phyloP scores from a whole-genome alignment of 2,113 vertebrate genomes.

The Pardalotus punctatus region DNA sequence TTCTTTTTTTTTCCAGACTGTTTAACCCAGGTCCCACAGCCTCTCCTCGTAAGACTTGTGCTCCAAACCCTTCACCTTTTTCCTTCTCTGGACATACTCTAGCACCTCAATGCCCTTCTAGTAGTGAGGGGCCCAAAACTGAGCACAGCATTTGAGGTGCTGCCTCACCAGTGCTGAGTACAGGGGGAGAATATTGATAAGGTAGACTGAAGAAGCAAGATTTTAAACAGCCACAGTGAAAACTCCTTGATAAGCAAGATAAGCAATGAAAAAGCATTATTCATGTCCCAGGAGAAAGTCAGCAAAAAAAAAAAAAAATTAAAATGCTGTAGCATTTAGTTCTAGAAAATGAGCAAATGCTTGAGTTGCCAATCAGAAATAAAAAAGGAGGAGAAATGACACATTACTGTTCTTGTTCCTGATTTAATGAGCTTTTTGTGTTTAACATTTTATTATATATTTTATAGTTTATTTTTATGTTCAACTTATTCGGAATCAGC shows the following conservation, averaged over 20 bases:
- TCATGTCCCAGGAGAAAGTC: neutral
- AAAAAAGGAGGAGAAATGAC: neutral
- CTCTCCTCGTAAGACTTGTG: neutral
- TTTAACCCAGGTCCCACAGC: neutral
- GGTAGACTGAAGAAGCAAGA: neutral
- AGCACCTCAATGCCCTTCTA: neutral
- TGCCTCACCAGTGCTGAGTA: fast-evolving
- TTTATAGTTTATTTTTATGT: neutral
- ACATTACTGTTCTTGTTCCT: neutral
- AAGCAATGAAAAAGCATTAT: neutral
- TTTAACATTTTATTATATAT: neutral
- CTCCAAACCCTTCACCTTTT: neutral
- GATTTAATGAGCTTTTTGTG: neutral
- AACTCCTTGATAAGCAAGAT: neutral
- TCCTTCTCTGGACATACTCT: neutral
- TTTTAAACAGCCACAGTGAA: neutral
- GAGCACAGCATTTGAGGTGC: neutral
- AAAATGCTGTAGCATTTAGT: neutral
- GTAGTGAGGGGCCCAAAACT: neutral
- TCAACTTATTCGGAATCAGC: neutral
- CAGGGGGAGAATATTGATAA: neutral
- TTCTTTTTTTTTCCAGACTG: neutral
- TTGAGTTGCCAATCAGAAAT: neutral
- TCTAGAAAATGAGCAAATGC: neutral
- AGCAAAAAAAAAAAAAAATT: neutral